Conservation (phyloP, 2,888 invertebrate genomes). For the Watsonalla binaria region DNA sequence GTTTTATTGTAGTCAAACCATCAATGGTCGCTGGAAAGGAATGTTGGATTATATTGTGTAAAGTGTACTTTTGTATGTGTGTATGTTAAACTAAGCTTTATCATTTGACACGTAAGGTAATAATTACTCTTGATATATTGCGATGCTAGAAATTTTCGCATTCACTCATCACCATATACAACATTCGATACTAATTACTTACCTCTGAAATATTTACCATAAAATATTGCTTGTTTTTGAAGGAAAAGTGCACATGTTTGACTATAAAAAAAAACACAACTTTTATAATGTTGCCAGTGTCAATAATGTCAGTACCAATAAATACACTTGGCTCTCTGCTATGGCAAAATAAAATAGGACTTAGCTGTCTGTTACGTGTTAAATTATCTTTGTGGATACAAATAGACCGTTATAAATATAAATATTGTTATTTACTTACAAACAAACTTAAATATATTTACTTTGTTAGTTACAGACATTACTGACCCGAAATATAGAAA, state of each 20-base stretch:
- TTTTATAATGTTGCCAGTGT: too few species aligned
- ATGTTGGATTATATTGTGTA: conserved; percentile 25
- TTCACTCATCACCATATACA: not conserved
- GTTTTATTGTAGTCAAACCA: conserved; percentile 41
- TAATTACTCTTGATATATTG: conserved; percentile 28
- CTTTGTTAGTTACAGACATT: too few species aligned
- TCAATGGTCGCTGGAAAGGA: conserved; percentile 45
- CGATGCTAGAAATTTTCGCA: conserved; percentile 13
- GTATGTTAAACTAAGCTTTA: not conserved
- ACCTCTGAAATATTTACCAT: not conserved
- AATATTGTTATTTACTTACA: too few species aligned
- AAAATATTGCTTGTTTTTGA: not conserved
- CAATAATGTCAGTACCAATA: too few species aligned
- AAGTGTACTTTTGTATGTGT: conserved; percentile 17
- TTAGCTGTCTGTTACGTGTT: too few species aligned
- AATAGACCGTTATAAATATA: too few species aligned
- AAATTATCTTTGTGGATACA: too few species aligned
- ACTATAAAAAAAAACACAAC: too few species aligned
- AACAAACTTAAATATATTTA: too few species aligned
- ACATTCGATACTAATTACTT: not conserved
- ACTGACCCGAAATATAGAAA: too few species aligned
- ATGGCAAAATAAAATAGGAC: too few species aligned
- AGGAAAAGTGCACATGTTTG: not conserved
- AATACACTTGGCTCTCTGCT: too few species aligned
- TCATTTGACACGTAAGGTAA: not conserved